Conservation (phyloP, 2,797 vertebrate genomes). For the Muraenolepis orangiensis region DNA sequence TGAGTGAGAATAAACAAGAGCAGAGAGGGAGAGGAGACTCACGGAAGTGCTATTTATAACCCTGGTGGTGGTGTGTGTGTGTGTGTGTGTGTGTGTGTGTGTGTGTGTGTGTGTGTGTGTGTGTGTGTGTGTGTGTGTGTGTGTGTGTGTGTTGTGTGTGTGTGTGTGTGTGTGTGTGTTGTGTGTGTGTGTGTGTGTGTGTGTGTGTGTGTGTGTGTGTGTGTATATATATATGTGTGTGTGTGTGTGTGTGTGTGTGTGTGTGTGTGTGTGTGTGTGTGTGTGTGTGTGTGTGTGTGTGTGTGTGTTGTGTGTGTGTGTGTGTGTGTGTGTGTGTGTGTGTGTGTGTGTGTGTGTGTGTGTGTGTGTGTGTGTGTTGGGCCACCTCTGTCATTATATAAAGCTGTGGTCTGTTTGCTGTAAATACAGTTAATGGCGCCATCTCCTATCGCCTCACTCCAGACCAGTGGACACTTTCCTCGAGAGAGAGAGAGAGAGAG, state of each 20-base stretch:
- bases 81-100: background rate
- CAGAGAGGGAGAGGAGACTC: constrained; percentile 51
- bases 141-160: constrained; percentile 51
- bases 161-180: constrained; percentile 27
- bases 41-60: constrained; percentile 74
- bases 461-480: too few species aligned
- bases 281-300: background rate
- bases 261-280: constrained; percentile 51
- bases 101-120: constrained; percentile 53
- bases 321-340: constrained; percentile 23
- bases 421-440: constrained; percentile 8
- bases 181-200: constrained; percentile 45
- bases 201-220: constrained; percentile 22
- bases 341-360: constrained; percentile 40
- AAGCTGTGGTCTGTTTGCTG: constrained; percentile 20
- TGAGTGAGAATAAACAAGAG: constrained; percentile 4
- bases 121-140: background rate
- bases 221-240: too few species aligned
- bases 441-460: background rate
- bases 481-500: too few species aligned
- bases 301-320: constrained; percentile 54
- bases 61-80: constrained; percentile 60
- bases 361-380: constrained; percentile 37
- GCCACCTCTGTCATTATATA: constrained; percentile 34
- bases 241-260: constrained; percentile 45